phyloP scores from a whole-genome alignment of 2,797 vertebrate species.

The Valencia hispanica region DNA sequence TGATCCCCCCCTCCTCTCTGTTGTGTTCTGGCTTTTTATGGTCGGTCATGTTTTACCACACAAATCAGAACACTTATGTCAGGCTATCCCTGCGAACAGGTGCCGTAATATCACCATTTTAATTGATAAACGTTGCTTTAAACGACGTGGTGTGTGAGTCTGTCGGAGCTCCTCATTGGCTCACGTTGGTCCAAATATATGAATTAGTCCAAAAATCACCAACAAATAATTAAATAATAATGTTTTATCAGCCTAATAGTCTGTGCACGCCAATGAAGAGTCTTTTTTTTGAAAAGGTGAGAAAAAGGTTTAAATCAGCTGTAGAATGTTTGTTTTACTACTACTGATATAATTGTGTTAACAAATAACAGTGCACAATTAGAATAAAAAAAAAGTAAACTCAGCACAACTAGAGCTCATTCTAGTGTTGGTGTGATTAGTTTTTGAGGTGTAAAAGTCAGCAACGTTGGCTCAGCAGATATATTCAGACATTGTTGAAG shows the following conservation, averaged over 20 bases:
- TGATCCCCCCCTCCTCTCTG: not conserved
- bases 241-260: not conserved
- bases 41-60: not conserved
- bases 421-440: not conserved
- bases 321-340: not conserved
- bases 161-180: not conserved
- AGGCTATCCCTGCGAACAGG: not conserved
- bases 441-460: not conserved
- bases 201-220: not conserved
- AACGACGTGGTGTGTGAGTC: not conserved
- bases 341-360: not conserved
- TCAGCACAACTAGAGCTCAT: not conserved
- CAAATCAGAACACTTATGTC: not conserved
- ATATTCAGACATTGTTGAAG: not conserved
- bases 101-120: not conserved
- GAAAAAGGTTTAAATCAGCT: not conserved
- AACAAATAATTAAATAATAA: not conserved
- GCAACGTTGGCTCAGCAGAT: not conserved
- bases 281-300: not conserved
- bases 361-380: not conserved
- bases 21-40: not conserved
- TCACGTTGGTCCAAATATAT: not conserved
- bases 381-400: not conserved
- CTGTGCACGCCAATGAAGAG: too few species aligned
- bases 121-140: not conserved